phyloP scores from a whole-genome alignment of 2,797 vertebrate species.

The Sphenodon punctatus region DNA sequence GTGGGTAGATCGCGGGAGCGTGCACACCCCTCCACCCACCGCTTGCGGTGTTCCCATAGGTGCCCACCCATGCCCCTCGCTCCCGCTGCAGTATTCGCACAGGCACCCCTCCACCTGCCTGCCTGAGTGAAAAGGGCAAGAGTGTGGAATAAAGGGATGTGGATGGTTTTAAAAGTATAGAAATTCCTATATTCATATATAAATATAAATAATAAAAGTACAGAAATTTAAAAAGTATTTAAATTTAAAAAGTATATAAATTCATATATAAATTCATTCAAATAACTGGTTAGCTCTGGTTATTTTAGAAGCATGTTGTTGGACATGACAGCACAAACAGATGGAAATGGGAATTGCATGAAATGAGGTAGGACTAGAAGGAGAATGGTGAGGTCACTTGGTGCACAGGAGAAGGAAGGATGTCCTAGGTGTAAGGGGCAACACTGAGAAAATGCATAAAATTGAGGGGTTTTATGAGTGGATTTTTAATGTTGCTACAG shows the following conservation, averaged over 20 bases:
- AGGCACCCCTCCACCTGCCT: no score
- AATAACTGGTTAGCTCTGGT: background rate
- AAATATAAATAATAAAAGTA: no score
- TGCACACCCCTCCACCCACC: no score
- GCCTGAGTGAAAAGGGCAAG: no score
- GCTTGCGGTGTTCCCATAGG: no score
- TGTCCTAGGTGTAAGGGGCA: background rate
- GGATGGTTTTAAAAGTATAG: no score
- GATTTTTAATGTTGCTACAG: background rate
- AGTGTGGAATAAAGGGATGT: no score
- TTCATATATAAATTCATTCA: background rate
- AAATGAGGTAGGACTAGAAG: background rate
- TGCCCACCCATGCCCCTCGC: no score
- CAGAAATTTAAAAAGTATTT: no score
- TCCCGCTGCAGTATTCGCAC: no score
- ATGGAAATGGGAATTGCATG: background rate
- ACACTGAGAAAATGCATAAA: background rate
- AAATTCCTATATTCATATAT: no score
- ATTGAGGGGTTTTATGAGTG: background rate
- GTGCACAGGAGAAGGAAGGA: background rate
- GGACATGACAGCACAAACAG: background rate
- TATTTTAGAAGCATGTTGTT: fast-evolving
- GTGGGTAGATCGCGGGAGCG: no score
- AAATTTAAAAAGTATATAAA: background rate
- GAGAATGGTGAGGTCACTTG: background rate